Base-by-base conservation (phyloP, 1,140 invertebrate genomes). In the Sesamia nonagrioides region DNA sequence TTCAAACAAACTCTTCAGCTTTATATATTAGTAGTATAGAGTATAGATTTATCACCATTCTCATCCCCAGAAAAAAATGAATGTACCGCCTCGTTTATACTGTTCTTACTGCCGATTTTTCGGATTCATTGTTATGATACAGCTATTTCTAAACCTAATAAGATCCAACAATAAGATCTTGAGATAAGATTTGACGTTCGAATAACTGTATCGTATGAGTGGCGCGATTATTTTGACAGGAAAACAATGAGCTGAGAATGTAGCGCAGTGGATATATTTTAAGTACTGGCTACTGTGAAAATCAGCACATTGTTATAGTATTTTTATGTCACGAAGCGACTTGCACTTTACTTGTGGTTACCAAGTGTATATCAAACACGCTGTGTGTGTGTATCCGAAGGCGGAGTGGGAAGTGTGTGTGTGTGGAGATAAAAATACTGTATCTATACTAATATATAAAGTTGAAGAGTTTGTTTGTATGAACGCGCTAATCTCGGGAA, bases 21-120 rank as follows among this genome's bases (percentile, higher is more conserved):
- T n/a, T n/a, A n/a, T n/a, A n/a, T n/a, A n/a, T n/a, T n/a, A n/a
- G n/a, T n/a, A n/a, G n/a, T n/a, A n/a, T n/a, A n/a, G n/a, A n/a
- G n/a, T n/a, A n/a, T n/a, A n/a, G n/a, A n/a, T n/a, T n/a, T n/a
- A n/a, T n/a, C n/a, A n/a, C 56, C 6, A 37, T 37, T 61, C 58
- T 56, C 11, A 13, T 2, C 7, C 27, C 8, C 52, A 8, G 15
- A 35, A 13, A n/a, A 7, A 61, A 13, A 61, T 37, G 58, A 61
- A 61, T 61, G 58, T 61, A 21, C 6, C 21, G 52, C 1, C 58
- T 60, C 15, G 27, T 60, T 37, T 60, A 35, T 61, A 35, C n/a
- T 61, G 58, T 27, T 15, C 15, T 1, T 61, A 61, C 0, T 56
- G 21, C 15, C 27, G 33, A 61, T 61, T 61, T 27, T 61, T 35